Percentiles rank a stretch among this genome's conserved stretches.
phyloP scores from a whole-genome alignment of 2,888 invertebrate species.

The Arctia plantaginis region DNA sequence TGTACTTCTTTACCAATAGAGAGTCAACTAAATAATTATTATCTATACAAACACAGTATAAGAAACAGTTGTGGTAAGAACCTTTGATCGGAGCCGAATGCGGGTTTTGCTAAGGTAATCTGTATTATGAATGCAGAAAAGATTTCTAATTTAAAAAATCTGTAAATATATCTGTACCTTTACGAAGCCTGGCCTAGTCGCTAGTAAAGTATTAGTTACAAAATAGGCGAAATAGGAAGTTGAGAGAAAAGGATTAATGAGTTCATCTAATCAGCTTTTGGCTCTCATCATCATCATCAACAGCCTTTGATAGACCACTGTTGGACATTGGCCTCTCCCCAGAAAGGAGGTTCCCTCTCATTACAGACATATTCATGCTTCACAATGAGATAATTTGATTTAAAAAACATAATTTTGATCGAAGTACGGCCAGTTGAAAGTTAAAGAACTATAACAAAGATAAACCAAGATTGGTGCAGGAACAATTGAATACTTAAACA shows the following conservation, averaged over 20 bases:
- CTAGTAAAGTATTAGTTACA: not conserved
- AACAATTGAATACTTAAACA: not conserved
- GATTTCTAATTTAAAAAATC: not conserved
- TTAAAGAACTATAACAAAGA: not conserved
- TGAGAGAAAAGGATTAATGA: not conserved
- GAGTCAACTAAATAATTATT: not conserved
- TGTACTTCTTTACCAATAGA: not conserved
- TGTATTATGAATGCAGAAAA: no score
- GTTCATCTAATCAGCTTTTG: no score
- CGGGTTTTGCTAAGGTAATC: not conserved
- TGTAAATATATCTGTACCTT: not conserved
- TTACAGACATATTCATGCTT: no score
- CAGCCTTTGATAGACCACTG: no score
- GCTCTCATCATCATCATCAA: no score
- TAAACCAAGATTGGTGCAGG: not conserved
- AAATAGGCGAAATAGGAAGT: not conserved
- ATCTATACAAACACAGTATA: not conserved
- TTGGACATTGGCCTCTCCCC: no score
- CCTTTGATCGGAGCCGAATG: not conserved
- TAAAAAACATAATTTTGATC: no score
- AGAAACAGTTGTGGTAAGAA: not conserved
- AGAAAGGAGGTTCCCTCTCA: no score
- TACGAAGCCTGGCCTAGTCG: not conserved
- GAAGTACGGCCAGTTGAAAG: no score
- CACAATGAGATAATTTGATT: no score